phyloP scores from a whole-genome alignment of 2,797 vertebrate genomes.

The Eidolon dupreanum region DNA sequence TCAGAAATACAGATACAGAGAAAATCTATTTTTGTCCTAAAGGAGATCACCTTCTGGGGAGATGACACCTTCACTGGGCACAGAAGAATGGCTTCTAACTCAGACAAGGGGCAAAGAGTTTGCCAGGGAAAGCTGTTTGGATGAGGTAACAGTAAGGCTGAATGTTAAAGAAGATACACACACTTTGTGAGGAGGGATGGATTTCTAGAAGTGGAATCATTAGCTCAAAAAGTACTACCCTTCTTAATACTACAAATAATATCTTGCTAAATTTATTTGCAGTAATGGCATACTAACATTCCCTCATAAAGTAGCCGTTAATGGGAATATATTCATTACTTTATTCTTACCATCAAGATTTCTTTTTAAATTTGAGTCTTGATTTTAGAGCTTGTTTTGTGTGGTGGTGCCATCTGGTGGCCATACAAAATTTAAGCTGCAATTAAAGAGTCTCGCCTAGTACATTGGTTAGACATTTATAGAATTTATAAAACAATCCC shows the following conservation, averaged over 20 bases:
- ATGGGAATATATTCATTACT: neutral
- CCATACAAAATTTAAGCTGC: neutral
- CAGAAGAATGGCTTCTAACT: neutral
- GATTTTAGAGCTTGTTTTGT: neutral
- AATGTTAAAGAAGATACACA: neutral
- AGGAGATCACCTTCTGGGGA: neutral
- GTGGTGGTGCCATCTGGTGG: neutral
- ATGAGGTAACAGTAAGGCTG: neutral
- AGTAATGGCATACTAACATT: neutral
- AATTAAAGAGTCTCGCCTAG: neutral
- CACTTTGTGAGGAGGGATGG: neutral
- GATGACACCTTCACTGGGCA: neutral
- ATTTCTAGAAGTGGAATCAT: neutral
- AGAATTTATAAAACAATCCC: too few species aligned
- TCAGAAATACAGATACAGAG: neutral
- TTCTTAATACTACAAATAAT: neutral
- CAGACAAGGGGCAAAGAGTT: neutral
- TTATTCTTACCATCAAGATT: neutral
- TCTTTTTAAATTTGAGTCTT: neutral
- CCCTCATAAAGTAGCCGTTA: neutral
- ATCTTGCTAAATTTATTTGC: neutral
- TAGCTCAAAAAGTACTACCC: neutral
- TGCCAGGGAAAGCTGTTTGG: neutral
- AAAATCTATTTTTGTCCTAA: neutral
- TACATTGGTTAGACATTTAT: too few species aligned